Evolutionary conservation across 2,797 vertebrate species (phyloP).

Genomic region (Triplophysa yarkandensis): DNA sequence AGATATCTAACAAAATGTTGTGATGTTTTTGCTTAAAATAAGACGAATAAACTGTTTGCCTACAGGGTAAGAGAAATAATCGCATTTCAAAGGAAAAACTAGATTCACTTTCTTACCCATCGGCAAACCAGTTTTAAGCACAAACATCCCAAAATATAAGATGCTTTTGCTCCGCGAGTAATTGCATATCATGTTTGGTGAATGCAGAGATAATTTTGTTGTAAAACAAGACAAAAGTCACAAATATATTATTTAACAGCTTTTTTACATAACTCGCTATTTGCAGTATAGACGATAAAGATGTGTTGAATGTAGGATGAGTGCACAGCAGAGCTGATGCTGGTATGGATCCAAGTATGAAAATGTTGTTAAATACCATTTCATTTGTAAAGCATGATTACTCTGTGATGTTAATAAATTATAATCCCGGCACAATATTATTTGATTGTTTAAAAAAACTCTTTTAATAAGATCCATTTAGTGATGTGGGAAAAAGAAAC

Average conservation of each 20-base stretch:
- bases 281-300: neutral
- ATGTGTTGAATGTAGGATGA: neutral
- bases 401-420: neutral
- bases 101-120: too few relatives aligned
- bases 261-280: neutral
- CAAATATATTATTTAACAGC: too few relatives aligned
- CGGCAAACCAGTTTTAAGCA: too few relatives aligned
- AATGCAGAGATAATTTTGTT: constrained; percentile 1
- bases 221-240: neutral
- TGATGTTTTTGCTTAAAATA: too few relatives aligned
- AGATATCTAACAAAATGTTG: too few relatives aligned
- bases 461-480: too few relatives aligned
- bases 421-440: neutral
- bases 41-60: too few relatives aligned
- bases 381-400: neutral
- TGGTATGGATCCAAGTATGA: neutral
- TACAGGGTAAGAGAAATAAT: too few relatives aligned
- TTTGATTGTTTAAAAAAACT: neutral
- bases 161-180: too few relatives aligned
- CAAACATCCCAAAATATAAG: too few relatives aligned
- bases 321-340: neutral
- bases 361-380: constrained; percentile 16
- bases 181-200: too few relatives aligned
- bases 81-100: too few relatives aligned
- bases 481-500: neutral